These are phyloP conservation scores for Punctoribates punctum DNA, from an alignment of 2,888 invertebrate species.

Conservation along the genomic window DNA sequence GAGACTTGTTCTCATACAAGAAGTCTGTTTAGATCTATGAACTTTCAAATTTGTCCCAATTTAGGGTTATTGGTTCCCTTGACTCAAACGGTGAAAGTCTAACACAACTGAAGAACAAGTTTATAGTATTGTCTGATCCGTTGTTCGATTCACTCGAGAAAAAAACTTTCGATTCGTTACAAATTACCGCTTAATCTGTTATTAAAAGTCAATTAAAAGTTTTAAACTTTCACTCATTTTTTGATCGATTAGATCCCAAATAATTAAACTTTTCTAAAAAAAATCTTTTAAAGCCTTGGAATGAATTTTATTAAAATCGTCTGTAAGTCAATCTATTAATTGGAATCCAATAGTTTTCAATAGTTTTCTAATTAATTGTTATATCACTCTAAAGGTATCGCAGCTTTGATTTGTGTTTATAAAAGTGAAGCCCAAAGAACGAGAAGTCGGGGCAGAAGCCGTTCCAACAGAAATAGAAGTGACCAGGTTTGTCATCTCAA, in stretches of 20 bases:
- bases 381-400: too few species aligned
- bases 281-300: neutral
- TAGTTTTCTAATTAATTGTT: too few species aligned
- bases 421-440: slow-evolving; percentile 6
- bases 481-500: slow-evolving; percentile 43
- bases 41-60: slow-evolving; percentile 10
- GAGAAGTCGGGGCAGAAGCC: slow-evolving; percentile 19
- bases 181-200: too few species aligned
- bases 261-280: too few species aligned
- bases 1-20: neutral
- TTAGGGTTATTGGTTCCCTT: slow-evolving; percentile 28
- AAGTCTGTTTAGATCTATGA: slow-evolving; percentile 20
- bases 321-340: neutral
- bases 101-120: slow-evolving; percentile 18
- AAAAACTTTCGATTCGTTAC: too few species aligned
- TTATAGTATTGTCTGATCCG: slow-evolving; percentile 16
- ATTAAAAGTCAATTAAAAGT: too few species aligned
- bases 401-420: slow-evolving; percentile 9
- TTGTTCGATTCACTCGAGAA: neutral
- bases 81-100: slow-evolving; percentile 3
- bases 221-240: too few species aligned
- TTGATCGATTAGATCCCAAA: too few species aligned
- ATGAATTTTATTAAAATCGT: neutral
- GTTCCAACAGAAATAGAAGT: slow-evolving; percentile 28
- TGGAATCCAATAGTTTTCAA: too few species aligned